Percentiles rank a stretch among this genome's conserved stretches.
phyloP scores from a whole-genome alignment of 2,797 vertebrate genomes.

The Choloepus didactylus region DNA sequence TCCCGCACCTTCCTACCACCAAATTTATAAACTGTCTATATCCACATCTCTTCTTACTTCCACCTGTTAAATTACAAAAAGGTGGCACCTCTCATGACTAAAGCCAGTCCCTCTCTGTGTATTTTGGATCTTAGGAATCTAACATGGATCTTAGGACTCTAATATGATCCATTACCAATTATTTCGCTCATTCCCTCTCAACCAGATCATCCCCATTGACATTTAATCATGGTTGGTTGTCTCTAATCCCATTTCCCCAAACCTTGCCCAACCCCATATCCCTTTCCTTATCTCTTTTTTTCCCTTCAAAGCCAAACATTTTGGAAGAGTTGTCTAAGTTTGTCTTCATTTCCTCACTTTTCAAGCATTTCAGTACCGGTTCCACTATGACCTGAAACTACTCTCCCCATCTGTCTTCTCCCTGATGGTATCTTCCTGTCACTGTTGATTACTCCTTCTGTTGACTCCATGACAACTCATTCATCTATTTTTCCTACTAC shows the following conservation, averaged over 20 bases:
- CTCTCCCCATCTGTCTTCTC: background rate
- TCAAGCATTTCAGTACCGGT: background rate
- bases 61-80: constrained; percentile 33
- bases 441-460: background rate
- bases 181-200: background rate
- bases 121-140: constrained; percentile 6
- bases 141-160: background rate
- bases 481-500: background rate
- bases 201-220: background rate
- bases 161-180: background rate
- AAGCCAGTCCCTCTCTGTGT: background rate
- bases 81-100: background rate
- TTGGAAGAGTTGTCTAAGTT: background rate
- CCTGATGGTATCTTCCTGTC: background rate
- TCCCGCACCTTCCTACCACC: background rate
- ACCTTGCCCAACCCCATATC: background rate
- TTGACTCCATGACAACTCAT: background rate
- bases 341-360: background rate
- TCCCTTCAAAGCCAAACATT: background rate
- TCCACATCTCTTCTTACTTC: background rate
- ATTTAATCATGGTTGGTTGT: background rate
- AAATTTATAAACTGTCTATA: background rate
- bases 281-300: background rate
- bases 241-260: background rate
- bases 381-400: background rate